phyloP scores from a whole-genome alignment of 1,140 invertebrate genomes.

The Steinernema feltiae region DNA sequence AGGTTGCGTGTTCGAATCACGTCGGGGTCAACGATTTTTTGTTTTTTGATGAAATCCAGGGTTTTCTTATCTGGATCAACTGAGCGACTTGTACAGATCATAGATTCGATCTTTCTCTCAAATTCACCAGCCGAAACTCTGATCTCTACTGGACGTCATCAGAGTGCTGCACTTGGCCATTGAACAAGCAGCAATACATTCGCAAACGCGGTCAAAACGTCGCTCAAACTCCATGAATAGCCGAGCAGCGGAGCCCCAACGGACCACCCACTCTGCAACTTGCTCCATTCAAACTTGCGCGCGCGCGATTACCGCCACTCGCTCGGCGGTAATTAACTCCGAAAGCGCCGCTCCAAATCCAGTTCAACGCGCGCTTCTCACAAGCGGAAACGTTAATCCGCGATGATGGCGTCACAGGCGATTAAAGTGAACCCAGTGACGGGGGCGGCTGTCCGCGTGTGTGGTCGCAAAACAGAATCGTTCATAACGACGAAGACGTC shows the following conservation, averaged over 20 bases:
- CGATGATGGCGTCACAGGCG: background rate
- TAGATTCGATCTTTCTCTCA: too few species aligned
- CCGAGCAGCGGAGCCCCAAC: background rate
- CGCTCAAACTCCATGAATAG: background rate
- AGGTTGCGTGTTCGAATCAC: too few species aligned
- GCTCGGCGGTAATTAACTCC: background rate
- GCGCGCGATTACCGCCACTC: background rate
- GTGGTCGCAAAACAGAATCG: background rate
- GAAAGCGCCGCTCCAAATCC: background rate
- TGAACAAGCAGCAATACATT: too few species aligned
- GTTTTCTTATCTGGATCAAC: too few species aligned
- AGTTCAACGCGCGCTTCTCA: background rate
- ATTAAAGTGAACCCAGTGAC: background rate
- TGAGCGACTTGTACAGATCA: too few species aligned
- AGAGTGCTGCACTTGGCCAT: too few species aligned
- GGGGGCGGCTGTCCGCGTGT: background rate
- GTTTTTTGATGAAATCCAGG: too few species aligned
- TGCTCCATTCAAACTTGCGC: background rate
- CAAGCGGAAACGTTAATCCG: background rate
- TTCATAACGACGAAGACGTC: background rate
- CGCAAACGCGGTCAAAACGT: too few species aligned
- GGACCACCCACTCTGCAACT: background rate
- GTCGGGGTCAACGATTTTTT: too few species aligned
- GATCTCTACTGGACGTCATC: too few species aligned
- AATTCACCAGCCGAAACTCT: too few species aligned